Evolutionary conservation across 2,888 invertebrate genomes (phyloP), one percentile per base, ranked within the genome.

Genomic region (Ectemnius lituratus): DNA sequence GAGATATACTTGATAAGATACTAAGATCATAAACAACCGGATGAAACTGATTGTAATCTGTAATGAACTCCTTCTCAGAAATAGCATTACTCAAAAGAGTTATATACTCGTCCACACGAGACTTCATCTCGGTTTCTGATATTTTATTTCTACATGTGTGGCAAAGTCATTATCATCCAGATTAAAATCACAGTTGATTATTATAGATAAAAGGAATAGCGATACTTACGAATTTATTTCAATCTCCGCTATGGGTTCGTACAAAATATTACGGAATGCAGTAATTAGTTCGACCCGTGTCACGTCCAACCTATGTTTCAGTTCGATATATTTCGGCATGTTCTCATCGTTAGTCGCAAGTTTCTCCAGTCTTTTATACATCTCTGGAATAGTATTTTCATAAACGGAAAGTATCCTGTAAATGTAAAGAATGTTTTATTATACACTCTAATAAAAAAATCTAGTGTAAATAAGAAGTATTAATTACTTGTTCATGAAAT

Each of bases 341-440:
- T 89, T 89, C 60, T 90, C 90, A n/a, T 92, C 92, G 0, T 86
- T 84, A 46, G 71, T 75, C 37, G 91, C 92, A 2, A 92, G 81
- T 67, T 91, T 90, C 62, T 92, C 91, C 27, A 96, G 88, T 76
- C 93, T 93, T 85, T 94, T 94, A 87, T 95, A 95, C 72, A 97
- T 88, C 80, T 93, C 92, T 14, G 95, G 94, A 79, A 97, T 93
- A 4, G 95, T 94, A 82, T 93, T 93, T 81, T 96, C 96, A 90
- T 97, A 97, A 78, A 96, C 93, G 76, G 93, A 93, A 77, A 95
- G 94, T 90, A 97, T 92, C 90, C 96, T 96, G 52, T 5, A 52
- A 92, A 28, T 11, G 8, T 18, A 6, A 23, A 58, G 62, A 6
- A 60, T 37, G 4, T 8, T 52, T 62, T 59, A 63, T 59, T 62